Percentiles rank a stretch among this genome's conserved stretches.
Evolutionary conservation across 2,888 invertebrate species (phyloP).

Genomic region (Tolmerus cingulatus): DNA sequence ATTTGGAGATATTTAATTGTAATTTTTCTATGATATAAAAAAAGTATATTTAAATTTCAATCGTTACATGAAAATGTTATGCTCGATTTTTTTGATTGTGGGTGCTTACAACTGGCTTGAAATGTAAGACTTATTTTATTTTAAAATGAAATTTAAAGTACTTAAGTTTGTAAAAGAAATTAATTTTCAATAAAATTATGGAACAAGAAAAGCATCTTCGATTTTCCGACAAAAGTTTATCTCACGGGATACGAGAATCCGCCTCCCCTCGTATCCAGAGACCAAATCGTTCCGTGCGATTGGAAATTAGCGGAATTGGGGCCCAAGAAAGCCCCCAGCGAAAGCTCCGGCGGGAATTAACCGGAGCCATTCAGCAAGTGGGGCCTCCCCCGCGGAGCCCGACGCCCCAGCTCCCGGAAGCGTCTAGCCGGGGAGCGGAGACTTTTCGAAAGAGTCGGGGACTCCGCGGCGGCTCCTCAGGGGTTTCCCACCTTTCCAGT

Average conservation of each 20-base stretch:
- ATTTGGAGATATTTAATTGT: too few relatives aligned
- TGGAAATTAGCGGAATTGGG: neutral
- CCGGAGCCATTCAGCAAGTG: neutral
- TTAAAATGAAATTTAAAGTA: too few relatives aligned
- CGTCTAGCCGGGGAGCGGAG: neutral
- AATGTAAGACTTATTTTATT: too few relatives aligned
- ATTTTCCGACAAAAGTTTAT: neutral
- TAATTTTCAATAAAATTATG: too few relatives aligned
- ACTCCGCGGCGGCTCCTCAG: neutral
- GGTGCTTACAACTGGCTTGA: too few relatives aligned
- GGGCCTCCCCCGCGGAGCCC: neutral
- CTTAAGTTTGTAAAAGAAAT: too few relatives aligned
- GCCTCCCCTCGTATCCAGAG: neutral
- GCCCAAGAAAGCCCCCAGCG: neutral
- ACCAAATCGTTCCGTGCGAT: neutral
- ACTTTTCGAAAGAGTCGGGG: neutral
- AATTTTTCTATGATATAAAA: too few relatives aligned
- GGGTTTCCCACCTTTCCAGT: neutral
- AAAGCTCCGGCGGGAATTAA: neutral
- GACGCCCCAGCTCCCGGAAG: neutral
- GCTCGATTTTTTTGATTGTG: too few relatives aligned
- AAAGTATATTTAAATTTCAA: too few relatives aligned
- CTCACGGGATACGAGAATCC: neutral
- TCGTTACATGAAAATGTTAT: too few relatives aligned
- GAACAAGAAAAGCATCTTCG: neutral